These are phyloP conservation scores for Glandiceps talaboti DNA, from an alignment of 53 echinoderm and acorn worm species.

Conservation along the genomic window DNA sequence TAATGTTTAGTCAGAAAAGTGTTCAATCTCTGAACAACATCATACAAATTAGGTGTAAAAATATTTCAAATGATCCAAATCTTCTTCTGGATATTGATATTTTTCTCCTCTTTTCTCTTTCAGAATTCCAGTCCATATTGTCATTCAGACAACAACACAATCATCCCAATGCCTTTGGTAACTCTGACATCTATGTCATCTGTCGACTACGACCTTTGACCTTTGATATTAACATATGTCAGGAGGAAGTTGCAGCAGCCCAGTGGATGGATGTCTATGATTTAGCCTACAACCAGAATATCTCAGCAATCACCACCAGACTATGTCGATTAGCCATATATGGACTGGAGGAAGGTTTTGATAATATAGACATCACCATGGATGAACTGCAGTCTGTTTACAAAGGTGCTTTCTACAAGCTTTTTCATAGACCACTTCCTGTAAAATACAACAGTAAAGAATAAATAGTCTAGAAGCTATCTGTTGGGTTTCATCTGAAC, in stretches of 20 bases:
- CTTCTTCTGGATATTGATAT: no score
- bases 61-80: no score
- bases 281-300: conserved; percentile 23
- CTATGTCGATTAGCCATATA: conserved; percentile 39
- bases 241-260: conserved; percentile 57
- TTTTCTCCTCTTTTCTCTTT: neutral
- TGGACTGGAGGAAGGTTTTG: conserved; percentile 55
- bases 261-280: conserved; percentile 72
- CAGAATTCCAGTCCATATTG: conserved; percentile 72
- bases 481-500: no score
- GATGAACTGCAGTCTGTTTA: conserved; percentile 75
- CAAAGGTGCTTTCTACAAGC: conserved; percentile 57
- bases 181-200: conserved; percentile 92
- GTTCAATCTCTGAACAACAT: no score
- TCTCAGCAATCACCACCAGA: conserved; percentile 45
- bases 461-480: no score
- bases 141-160: conserved; percentile 90
- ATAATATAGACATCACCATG: conserved; percentile 54
- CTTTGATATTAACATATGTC: conserved; percentile 83
- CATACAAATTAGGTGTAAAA: no score
- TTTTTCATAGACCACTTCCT: conserved; percentile 39
- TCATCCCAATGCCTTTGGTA: conserved; percentile 67
- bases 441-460: neutral
- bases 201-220: conserved; percentile 74
- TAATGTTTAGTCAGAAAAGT: no score